Evolutionary conservation across 2,113 vertebrate genomes (phyloP).

Genomic region (Dicaeum eximium): DNA sequence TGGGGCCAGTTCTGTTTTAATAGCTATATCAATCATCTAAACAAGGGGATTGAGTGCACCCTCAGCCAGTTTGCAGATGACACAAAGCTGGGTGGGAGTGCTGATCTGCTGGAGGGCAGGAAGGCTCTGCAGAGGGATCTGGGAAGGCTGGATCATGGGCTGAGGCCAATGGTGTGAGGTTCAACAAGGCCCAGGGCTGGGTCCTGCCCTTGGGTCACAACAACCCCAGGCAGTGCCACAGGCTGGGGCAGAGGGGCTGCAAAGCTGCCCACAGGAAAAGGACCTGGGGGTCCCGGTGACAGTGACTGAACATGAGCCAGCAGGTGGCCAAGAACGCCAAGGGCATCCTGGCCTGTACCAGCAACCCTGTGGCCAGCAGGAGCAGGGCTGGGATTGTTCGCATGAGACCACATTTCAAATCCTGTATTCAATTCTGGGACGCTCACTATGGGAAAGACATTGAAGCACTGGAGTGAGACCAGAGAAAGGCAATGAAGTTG

Average conservation of each 20-base stretch:
- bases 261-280: not conserved
- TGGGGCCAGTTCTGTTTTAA: not conserved
- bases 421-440: not conserved
- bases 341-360: not conserved
- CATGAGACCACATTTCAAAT: not conserved
- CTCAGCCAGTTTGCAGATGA: not conserved
- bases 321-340: not conserved
- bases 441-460: not conserved
- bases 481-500: not conserved
- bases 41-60: not conserved
- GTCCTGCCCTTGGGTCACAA: not conserved
- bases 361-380: not conserved
- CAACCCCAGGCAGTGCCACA: not conserved
- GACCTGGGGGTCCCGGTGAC: not conserved
- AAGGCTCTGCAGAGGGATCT: not conserved
- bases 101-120: not conserved
- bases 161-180: not conserved
- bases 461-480: not conserved
- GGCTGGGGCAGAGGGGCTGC: not conserved
- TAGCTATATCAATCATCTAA: not conserved
- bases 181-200: not conserved
- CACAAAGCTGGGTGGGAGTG: not conserved
- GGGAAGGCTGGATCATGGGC: not conserved
- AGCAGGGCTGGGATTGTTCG: not conserved
- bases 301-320: not conserved